phyloP scores from a whole-genome alignment of 2,113 vertebrate genomes.

The Phaethornis superciliosus region DNA sequence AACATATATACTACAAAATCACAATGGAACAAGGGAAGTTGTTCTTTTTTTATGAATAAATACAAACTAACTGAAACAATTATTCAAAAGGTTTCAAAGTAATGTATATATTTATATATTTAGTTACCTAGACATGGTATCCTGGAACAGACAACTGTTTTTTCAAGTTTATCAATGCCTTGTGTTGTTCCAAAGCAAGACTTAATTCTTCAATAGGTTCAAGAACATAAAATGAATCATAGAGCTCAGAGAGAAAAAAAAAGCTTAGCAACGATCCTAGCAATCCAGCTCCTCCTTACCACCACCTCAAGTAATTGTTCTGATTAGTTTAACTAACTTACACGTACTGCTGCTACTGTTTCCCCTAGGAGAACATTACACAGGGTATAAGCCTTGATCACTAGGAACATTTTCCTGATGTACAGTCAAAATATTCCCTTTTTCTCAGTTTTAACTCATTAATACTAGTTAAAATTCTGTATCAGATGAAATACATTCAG shows the following conservation, averaged over 20 bases:
- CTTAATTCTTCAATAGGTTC: background rate
- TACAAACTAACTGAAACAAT: background rate
- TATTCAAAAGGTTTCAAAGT: fast-evolving
- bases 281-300: background rate
- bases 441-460: background rate
- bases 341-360: background rate
- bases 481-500: background rate
- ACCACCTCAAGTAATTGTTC: background rate
- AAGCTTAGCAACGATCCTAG: background rate
- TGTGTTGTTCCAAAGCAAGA: background rate
- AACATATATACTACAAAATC: background rate
- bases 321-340: background rate
- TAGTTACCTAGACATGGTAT: background rate
- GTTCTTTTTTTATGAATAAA: background rate
- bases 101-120: background rate
- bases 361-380: background rate
- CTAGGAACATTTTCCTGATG: background rate
- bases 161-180: background rate
- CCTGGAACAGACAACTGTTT: background rate
- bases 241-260: background rate
- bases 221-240: background rate
- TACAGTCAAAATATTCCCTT: background rate
- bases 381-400: background rate
- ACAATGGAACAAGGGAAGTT: background rate
- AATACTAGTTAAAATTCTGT: background rate